These are phyloP conservation scores for Malacosoma neustria DNA, from an alignment of 2,888 invertebrate species.

Conservation along the genomic window DNA sequence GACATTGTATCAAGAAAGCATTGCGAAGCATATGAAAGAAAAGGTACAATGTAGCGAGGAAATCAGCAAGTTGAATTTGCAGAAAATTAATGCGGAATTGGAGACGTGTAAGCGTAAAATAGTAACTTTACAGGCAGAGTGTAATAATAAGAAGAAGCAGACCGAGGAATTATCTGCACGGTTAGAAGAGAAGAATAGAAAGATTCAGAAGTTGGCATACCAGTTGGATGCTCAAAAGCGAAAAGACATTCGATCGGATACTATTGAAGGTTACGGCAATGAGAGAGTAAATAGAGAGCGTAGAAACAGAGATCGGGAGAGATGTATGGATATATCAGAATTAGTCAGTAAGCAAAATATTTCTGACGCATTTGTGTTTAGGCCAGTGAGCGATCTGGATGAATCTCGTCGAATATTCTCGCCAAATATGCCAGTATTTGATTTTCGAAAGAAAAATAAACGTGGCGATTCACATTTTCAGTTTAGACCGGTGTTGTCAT, in stretches of 20 bases:
- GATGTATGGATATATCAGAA: constrained; percentile 58
- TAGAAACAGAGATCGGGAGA: constrained; percentile 35
- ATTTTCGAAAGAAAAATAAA: constrained; percentile 45
- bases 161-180: constrained; percentile 55
- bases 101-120: constrained; percentile 64
- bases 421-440: constrained; percentile 58
- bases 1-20: constrained; percentile 60
- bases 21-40: constrained; percentile 60
- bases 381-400: constrained; percentile 47
- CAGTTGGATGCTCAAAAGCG: constrained; percentile 57
- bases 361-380: constrained; percentile 53
- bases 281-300: constrained; percentile 36
- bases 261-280: constrained; percentile 30
- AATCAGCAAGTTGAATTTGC: constrained; percentile 52
- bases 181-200: constrained; percentile 58
- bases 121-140: constrained; percentile 50
- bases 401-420: constrained; percentile 41
- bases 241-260: constrained; percentile 43
- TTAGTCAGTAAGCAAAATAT: constrained; percentile 46
- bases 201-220: constrained; percentile 62
- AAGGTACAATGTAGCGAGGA: constrained; percentile 63
- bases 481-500: constrained; percentile 48
- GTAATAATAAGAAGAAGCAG: constrained; percentile 57
- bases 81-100: constrained; percentile 63
- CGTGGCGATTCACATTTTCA: constrained; percentile 34